Evolutionary conservation across 2,797 vertebrate species (phyloP).

Genomic region (Coregonus suidteri): DNA sequence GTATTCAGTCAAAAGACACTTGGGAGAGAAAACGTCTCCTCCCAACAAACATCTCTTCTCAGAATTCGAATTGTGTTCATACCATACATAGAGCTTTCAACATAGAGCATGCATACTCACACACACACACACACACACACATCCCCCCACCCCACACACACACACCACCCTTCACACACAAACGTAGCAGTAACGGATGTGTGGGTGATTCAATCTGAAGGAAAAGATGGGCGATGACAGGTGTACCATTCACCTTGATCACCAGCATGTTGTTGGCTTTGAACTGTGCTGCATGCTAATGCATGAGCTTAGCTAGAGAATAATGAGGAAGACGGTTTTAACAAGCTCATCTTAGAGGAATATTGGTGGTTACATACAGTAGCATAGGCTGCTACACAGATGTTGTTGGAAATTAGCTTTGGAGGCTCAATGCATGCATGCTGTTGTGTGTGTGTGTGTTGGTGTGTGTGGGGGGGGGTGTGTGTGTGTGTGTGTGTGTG

Average conservation of each 20-base stretch:
- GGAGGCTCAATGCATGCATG: neutral
- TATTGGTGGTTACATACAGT: neutral
- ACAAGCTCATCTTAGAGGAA: slow-evolving; percentile 64
- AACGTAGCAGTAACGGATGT: neutral
- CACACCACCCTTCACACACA: slow-evolving; percentile 10
- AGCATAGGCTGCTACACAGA: neutral
- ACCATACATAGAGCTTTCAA: neutral
- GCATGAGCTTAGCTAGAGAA: slow-evolving; percentile 32
- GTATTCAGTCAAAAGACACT: slow-evolving; percentile 3
- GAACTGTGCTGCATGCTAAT: slow-evolving; percentile 51
- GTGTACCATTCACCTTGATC: slow-evolving; percentile 70
- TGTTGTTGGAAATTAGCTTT: neutral
- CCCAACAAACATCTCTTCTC: too few species aligned
- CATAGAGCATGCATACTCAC: neutral
- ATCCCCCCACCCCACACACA: slow-evolving; percentile 3
- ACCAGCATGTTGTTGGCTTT: slow-evolving; percentile 61
- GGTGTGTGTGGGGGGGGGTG: neutral
- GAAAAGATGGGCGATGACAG: slow-evolving; percentile 53
- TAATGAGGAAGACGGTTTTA: slow-evolving; percentile 62
- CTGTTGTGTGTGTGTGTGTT: neutral
- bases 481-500: neutral
- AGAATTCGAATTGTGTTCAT: neutral
- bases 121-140: slow-evolving; percentile 1
- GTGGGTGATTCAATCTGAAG: slow-evolving; percentile 12
- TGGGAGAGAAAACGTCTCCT: neutral